These are phyloP conservation scores for Herminia tarsipennalis DNA, from an alignment of 2,888 invertebrate species.

Conservation along the genomic window DNA sequence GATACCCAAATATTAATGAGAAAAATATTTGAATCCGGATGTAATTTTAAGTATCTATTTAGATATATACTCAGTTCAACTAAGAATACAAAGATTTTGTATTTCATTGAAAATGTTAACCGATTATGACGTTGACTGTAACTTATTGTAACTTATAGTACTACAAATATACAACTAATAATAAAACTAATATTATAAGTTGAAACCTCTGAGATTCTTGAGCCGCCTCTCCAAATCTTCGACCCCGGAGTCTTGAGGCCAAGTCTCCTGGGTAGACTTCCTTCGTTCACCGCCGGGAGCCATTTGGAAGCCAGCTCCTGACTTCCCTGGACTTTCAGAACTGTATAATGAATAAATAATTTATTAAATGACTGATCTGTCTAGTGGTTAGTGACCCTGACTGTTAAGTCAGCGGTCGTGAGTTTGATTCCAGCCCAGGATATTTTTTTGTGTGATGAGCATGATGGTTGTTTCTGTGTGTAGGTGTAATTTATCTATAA, in stretches of 20 bases:
- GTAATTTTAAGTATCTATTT: neutral
- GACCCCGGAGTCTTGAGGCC: slow-evolving; percentile 32
- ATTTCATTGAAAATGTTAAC: neutral
- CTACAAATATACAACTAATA: slow-evolving; percentile 4
- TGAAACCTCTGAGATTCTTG: slow-evolving; percentile 63
- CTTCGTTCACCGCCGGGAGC: slow-evolving; percentile 73
- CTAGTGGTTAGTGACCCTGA: too few relatives aligned
- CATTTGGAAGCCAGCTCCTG: slow-evolving; percentile 66
- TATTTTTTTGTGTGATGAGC: neutral
- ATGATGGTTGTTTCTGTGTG: too few relatives aligned
- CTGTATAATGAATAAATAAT: slow-evolving; percentile 38
- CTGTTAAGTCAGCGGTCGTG: neutral
- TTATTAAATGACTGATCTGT: too few relatives aligned
- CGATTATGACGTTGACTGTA: too few relatives aligned
- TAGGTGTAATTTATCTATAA: too few relatives aligned
- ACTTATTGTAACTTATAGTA: neutral
- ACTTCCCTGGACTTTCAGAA: slow-evolving; percentile 63
- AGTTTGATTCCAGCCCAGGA: neutral
- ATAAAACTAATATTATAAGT: slow-evolving; percentile 55
- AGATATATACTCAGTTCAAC: neutral
- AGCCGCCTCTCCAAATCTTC: slow-evolving; percentile 66
- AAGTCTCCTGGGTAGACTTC: slow-evolving; percentile 27
- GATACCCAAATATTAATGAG: neutral
- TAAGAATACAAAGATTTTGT: neutral
- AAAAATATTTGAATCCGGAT: neutral